Base-by-base conservation (phyloP, 2,797 vertebrate genomes). In the Hybognathus amarus region DNA sequence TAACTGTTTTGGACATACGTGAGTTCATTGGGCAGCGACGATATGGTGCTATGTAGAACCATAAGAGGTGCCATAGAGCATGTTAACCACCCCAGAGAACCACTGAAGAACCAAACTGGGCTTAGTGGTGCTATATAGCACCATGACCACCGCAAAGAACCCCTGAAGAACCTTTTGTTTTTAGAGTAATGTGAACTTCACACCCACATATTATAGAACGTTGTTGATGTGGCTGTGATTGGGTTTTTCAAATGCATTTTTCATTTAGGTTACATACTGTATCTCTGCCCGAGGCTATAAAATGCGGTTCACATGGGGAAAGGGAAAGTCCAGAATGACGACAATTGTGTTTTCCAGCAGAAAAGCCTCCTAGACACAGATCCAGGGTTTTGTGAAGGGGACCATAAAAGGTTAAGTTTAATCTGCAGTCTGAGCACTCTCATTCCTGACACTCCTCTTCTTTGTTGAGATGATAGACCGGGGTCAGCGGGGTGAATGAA, bases 381-480 rank as follows among this genome's bases (percentile, higher is more conserved):
- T 79, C 45, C n/a, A 24, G 12, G 64, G 22, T 36, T 38, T 67
- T 79, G 64, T 54, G 45, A 54, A 68, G 47, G 64, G 47, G 69
- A 69, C 52, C 47, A 69, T 56, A 68, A 56, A 69, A 79, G 64
- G 64, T 79, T 42, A 79, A 56, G 64, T 56, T 79, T 79, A 79
- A 69, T 79, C 77, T 69, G 77, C 64, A 79, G 77, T 36, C 33
- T 38, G 47, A 79, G 64, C 77, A 79, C 47, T 79, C 33, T 69
- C 47, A 24, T 79, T 79, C 77, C 77, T 54, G 64, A 79, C 47
- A 79, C 77, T 42, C 64, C 61, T 56, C 47, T 56, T 79, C 64
- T 79, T 68, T 79, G 77, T 79, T 42, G 64, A 79, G 77, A 79
- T 69, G 77, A 79, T 69, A 79, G 64, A 79, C 63, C 4, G 10